These are phyloP conservation scores for Chiloscyllium punctatum DNA, from an alignment of 2,797 vertebrate species.

Conservation along the genomic window DNA sequence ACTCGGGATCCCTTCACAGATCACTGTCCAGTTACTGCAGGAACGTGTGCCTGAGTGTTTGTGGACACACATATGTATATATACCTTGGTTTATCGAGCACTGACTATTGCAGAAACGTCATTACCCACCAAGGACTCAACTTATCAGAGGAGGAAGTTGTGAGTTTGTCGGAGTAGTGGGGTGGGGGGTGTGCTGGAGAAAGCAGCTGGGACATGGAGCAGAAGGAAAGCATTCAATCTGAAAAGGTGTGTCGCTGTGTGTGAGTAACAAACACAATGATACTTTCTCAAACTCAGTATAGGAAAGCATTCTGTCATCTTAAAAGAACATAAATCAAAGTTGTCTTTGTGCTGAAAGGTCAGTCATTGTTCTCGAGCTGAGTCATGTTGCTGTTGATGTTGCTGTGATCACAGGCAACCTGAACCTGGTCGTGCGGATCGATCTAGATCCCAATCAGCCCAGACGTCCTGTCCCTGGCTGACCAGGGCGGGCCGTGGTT, in stretches of 20 bases:
- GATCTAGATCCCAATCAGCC: not conserved
- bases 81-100: not conserved
- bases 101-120: not conserved
- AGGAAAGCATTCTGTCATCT: not conserved
- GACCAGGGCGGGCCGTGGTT: not conserved
- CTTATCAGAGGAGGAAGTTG: not conserved
- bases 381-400: conserved; percentile 16
- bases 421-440: not conserved
- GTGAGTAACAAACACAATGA: not conserved
- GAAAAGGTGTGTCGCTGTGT: not conserved
- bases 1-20: not conserved
- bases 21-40: not conserved
- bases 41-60: not conserved
- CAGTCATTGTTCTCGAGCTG: conserved; percentile 9
- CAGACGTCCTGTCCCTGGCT: not conserved
- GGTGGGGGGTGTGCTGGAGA: not conserved
- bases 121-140: not conserved
- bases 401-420: not conserved
- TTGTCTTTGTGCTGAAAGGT: conserved; percentile 13
- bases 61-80: too few species aligned
- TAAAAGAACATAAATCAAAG: not conserved
- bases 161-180: not conserved
- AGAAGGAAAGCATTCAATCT: not conserved
- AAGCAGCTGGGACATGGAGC: not conserved
- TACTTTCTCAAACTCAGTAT: not conserved